These are phyloP conservation scores for Triplophysa bombifrons DNA, from an alignment of 2,797 vertebrate genomes.

Conservation along the genomic window DNA sequence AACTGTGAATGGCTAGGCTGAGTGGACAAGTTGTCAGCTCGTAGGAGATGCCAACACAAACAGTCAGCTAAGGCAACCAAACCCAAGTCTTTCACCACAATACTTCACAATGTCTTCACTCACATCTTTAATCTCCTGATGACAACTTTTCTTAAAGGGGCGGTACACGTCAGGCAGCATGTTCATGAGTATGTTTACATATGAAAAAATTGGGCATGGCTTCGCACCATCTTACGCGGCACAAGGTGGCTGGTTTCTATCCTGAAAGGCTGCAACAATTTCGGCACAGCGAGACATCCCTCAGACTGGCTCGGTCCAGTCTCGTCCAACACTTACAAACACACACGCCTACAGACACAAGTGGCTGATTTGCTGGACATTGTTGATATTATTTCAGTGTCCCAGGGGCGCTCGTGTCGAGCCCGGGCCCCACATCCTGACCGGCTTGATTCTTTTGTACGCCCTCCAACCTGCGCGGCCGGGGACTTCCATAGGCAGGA, in stretches of 20 bases:
- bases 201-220: not conserved
- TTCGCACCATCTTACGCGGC: not conserved
- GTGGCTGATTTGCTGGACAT: constrained; percentile 79
- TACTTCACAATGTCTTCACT: constrained; percentile 79
- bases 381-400: constrained; percentile 88
- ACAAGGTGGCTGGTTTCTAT: not conserved
- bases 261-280: constrained; percentile 18
- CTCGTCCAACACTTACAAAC: constrained; percentile 67
- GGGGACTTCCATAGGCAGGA: constrained; percentile 85
- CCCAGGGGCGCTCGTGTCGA: constrained; percentile 83
- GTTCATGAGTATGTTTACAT: no score
- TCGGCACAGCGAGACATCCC: constrained; percentile 40
- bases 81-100: constrained; percentile 74
- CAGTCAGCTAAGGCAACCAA: constrained; percentile 69
- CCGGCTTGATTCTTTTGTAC: constrained; percentile 86
- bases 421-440: constrained; percentile 86
- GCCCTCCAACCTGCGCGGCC: constrained; percentile 83
- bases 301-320: constrained; percentile 63
- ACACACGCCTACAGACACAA: constrained; percentile 52
- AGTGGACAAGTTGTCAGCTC: constrained; percentile 71
- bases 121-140: constrained; percentile 70
- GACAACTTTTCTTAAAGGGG: constrained; percentile 60
- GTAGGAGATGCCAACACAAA: constrained; percentile 80
- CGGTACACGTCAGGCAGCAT: constrained; percentile 9
- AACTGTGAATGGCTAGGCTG: constrained; percentile 76